A percentile compares a stretch with the other conserved stretches of the same genome.
phyloP scores from a whole-genome alignment of 2,113 vertebrate species.

The Cavia aperea region DNA sequence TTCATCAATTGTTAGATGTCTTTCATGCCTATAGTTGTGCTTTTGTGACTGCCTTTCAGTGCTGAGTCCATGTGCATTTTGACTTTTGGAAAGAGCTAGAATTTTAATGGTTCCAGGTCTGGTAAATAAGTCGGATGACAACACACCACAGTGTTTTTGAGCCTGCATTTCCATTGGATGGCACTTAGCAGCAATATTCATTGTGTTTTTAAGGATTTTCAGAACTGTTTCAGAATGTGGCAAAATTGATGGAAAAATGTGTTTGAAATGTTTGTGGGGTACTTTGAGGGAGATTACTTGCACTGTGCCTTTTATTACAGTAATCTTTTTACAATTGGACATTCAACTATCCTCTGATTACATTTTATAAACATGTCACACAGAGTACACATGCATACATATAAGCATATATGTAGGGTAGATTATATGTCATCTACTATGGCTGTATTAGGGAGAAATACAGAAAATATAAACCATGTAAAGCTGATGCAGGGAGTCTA shows the following conservation, averaged over 20 bases:
- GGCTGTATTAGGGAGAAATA: not conserved
- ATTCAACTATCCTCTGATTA: not conserved
- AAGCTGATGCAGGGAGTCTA: not conserved
- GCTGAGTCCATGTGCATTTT: not conserved
- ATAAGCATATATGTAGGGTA: not conserved
- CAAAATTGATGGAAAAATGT: not conserved
- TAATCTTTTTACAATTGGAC: not conserved
- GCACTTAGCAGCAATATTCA: not conserved
- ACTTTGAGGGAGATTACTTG: not conserved
- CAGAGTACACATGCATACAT: not conserved
- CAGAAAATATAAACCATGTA: not conserved
- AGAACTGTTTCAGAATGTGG: not conserved
- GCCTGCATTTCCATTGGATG: not conserved
- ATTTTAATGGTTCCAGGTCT: not conserved
- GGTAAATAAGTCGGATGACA: not conserved
- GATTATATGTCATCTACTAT: not conserved
- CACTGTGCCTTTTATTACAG: not conserved
- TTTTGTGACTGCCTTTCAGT: not conserved
- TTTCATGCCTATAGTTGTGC: not conserved
- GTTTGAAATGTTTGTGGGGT: not conserved
- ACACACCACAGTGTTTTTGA: not conserved
- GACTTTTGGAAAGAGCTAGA: not conserved
- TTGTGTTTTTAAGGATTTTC: not conserved
- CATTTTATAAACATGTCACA: not conserved
- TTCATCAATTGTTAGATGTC: not conserved